Base-by-base conservation (phyloP, 1,140 invertebrate species). In the Globodera ellingtonae region DNA sequence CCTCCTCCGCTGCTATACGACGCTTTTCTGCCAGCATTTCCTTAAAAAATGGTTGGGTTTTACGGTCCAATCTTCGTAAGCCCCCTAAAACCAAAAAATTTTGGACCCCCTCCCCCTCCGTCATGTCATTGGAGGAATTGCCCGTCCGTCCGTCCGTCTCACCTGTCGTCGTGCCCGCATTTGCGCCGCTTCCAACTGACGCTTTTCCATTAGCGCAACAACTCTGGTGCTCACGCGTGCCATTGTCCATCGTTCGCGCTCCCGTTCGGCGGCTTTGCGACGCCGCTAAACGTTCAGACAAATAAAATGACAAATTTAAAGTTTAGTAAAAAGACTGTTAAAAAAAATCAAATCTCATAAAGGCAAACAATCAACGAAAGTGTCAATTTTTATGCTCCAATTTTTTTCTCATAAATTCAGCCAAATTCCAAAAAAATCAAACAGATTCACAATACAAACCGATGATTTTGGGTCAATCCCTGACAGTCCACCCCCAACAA, bases 21-120 rank as follows among this genome's bases (percentile, higher is more conserved):
- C 46, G 56, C 48, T 74, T 74, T n/a, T 52, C 72, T 15, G 13
- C 18, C 72, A 52, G 52, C 5, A 74, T 74, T 59, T 18, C 18
- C 56, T 59, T 15, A 59, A 59, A 59, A 35, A 35, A 35, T n/a
- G 35, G 1, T 35, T 35, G 35, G 35, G 35, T 35, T 35, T 35
- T 35, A 35, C 35, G 35, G 1, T 35, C 3, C 35, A 35, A 35
- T 1, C 3, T 35, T 35, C 35, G 35, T 35, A 35, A 35, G 35
- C 35, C 0, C 35, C 3, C 35, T 35, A 35, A 35, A 24, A 35
- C 35, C 35, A 35, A 35, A 3, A 35, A 35, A 35, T 35, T 35
- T 35, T 35, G 35, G 35, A 35, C 35, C 35, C 35, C 35, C 35
- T 2, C 35, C 10, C 24, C 10, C 46, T 18, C 24, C 46, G 66